Conservation (phyloP, 1,140 invertebrate species). For the Aphaenogaster floridana region DNA sequence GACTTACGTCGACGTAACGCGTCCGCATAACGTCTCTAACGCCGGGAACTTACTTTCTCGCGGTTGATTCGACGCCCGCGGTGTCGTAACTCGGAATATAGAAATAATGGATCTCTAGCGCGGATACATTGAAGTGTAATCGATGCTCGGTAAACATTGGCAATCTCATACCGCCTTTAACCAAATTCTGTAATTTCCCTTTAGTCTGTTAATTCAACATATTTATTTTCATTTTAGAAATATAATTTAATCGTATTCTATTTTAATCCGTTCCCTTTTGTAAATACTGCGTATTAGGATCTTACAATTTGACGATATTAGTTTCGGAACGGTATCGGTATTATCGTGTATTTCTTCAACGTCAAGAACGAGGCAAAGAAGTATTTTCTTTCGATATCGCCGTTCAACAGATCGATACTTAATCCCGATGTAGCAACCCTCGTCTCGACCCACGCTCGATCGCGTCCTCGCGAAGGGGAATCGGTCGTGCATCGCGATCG, state of each 20-base stretch:
- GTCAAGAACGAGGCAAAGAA: not conserved
- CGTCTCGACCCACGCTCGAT: constrained; percentile 19
- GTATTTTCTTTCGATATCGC: constrained; percentile 17
- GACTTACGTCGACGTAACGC: constrained; percentile 52
- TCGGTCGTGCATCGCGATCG: constrained; percentile 26
- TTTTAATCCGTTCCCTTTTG: not conserved
- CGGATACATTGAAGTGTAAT: not conserved
- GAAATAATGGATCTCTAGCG: not conserved
- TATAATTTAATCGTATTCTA: not conserved
- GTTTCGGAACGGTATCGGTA: not conserved
- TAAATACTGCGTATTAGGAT: not conserved
- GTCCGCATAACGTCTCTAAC: constrained; percentile 55
- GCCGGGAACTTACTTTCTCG: constrained; percentile 46
- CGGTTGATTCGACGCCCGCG: constrained; percentile 8
- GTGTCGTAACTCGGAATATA: constrained; percentile 5
- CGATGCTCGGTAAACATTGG: not conserved
- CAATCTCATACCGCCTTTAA: not conserved
- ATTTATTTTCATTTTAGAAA: not conserved
- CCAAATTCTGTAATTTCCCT: not conserved
- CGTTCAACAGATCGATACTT: not conserved
- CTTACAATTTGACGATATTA: not conserved
- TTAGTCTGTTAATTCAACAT: not conserved
- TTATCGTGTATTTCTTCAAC: not conserved
- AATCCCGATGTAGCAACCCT: constrained; percentile 32
- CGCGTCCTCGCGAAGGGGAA: constrained; percentile 30